phyloP scores from a whole-genome alignment of 2,113 vertebrate genomes.

The Rattus rattus region DNA sequence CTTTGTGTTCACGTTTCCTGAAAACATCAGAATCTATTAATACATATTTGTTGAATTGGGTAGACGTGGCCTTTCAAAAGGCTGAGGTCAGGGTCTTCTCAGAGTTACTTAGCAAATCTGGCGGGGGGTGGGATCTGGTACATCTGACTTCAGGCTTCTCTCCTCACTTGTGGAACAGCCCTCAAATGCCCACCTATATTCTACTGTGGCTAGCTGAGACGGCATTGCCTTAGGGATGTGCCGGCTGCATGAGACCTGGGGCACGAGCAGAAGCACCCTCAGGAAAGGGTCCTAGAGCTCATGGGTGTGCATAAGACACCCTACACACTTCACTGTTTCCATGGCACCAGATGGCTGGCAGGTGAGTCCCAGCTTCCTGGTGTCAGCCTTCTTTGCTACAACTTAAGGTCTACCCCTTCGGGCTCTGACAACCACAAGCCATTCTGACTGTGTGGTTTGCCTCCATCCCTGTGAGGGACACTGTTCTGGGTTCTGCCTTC shows the following conservation, averaged over 20 bases:
- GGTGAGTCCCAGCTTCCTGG: neutral
- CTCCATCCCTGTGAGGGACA: accelerated
- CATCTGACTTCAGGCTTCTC: neutral
- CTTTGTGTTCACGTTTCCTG: neutral
- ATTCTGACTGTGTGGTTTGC: neutral
- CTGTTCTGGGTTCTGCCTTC: neutral
- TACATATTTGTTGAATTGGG: neutral
- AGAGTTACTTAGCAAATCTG: neutral
- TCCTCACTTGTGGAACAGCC: neutral
- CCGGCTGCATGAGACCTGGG: accelerated
- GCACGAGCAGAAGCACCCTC: neutral
- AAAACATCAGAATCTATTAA: neutral
- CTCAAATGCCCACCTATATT: neutral
- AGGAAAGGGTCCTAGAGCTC: neutral
- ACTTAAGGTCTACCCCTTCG: neutral
- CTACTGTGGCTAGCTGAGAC: accelerated
- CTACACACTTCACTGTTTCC: accelerated
- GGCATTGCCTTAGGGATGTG: neutral
- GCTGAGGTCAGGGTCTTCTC: neutral
- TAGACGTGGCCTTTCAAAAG: neutral
- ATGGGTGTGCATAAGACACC: accelerated
- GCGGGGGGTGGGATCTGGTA: neutral
- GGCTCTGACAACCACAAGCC: accelerated
- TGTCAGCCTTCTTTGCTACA: neutral
- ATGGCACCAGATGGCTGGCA: neutral